Percentiles rank a stretch among this genome's conserved stretches.
Conservation (phyloP, 2,888 invertebrate genomes). For the Baccha elongata region DNA sequence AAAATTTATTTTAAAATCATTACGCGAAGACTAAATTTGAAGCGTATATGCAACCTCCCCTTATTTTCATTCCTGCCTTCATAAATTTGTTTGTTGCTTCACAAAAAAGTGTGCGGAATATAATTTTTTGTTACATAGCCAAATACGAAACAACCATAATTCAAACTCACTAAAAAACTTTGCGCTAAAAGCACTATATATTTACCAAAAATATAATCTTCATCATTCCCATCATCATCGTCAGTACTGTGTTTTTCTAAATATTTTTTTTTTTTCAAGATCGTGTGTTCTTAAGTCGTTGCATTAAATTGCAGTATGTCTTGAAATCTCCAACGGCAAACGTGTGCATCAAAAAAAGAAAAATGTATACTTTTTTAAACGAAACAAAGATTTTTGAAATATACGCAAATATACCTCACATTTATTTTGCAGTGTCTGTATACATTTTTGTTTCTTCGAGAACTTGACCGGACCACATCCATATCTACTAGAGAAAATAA, state of each 20-base stretch:
- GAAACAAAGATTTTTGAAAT: slow-evolving; percentile 64
- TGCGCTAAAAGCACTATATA: slow-evolving; percentile 60
- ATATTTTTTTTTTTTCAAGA: slow-evolving; percentile 10
- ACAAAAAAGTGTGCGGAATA: slow-evolving; percentile 58
- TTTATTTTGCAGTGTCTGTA: slow-evolving; percentile 40
- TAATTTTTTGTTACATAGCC: slow-evolving; percentile 38
- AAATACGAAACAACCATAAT: slow-evolving; percentile 62
- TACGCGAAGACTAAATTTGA: slow-evolving; percentile 55
- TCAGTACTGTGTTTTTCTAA: slow-evolving; percentile 29
- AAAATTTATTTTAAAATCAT: slow-evolving; percentile 65
- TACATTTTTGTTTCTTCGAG: slow-evolving; percentile 52
- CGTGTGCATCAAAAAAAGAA: slow-evolving; percentile 47
- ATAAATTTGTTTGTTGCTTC: slow-evolving; percentile 30
- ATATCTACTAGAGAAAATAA: slow-evolving; percentile 59
- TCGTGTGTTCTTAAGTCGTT: slow-evolving; percentile 13
- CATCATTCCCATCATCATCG: slow-evolving; percentile 63
- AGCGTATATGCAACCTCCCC: slow-evolving; percentile 39
- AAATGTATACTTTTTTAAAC: slow-evolving; percentile 17
- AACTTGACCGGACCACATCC: slow-evolving; percentile 71
- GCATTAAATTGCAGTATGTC: slow-evolving; percentile 36
- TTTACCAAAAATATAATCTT: slow-evolving; percentile 41
- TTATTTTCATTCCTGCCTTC: slow-evolving; percentile 1
- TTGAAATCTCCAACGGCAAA: slow-evolving; percentile 54
- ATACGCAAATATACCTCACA: slow-evolving; percentile 65
- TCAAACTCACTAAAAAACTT: slow-evolving; percentile 73